Conservation (phyloP, 2,113 vertebrate genomes). For the Tragelaphus buxtoni region DNA sequence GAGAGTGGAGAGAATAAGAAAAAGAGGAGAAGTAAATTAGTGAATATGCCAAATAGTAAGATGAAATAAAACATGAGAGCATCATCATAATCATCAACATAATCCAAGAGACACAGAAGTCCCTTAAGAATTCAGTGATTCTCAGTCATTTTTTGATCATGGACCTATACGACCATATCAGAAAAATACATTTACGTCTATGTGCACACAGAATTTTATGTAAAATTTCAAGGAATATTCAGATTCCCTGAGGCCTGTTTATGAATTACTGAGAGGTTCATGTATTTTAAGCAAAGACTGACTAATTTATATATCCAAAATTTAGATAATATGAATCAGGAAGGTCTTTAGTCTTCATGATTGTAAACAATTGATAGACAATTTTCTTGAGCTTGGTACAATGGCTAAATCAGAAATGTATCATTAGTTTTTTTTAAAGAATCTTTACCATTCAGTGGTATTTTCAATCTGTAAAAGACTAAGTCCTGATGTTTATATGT, state of each 20-base stretch:
- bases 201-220: not conserved
- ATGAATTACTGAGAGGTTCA: not conserved
- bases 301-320: not conserved
- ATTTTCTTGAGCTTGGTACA: constrained; percentile 3
- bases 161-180: not conserved
- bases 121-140: not conserved
- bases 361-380: not conserved
- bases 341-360: not conserved
- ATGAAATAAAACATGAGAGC: not conserved
- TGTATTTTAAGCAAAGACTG: not conserved
- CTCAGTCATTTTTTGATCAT: not conserved
- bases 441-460: not conserved
- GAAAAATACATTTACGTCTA: not conserved
- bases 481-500: not conserved
- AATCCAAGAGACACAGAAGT: not conserved
- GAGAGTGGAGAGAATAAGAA: constrained; percentile 68
- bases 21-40: constrained; percentile 47
- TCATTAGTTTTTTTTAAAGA: not conserved
- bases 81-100: not conserved
- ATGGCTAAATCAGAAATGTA: not conserved
- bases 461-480: not conserved
- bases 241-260: not conserved
- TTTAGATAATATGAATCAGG: not conserved
- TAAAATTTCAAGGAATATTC: not conserved
- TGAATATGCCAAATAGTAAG: constrained; percentile 39